These are phyloP conservation scores for Mycetomoellerius zeteki DNA, from an alignment of 1,140 invertebrate species.

Conservation along the genomic window DNA sequence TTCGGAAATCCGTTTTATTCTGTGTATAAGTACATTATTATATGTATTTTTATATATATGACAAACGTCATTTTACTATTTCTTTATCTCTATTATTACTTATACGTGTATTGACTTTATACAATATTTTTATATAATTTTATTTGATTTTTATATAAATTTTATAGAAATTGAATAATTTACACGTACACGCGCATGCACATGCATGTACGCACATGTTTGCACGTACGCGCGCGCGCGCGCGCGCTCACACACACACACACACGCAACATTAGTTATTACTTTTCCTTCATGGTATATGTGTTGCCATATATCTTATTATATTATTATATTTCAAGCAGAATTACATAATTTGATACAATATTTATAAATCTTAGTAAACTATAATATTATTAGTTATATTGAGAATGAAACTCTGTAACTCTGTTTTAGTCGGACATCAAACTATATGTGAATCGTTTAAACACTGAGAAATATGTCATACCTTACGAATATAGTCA, in stretches of 20 bases:
- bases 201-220: neutral
- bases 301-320: neutral
- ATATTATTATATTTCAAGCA: slow-evolving; percentile 3
- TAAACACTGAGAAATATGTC: slow-evolving; percentile 98
- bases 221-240: no score
- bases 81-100: neutral
- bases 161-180: neutral
- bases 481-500: slow-evolving; percentile 99
- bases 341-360: neutral
- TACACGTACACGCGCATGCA: no score
- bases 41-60: neutral
- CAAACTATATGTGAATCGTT: slow-evolving; percentile 96
- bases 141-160: neutral
- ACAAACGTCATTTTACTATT: neutral
- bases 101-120: neutral
- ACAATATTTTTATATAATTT: neutral
- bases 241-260: neutral
- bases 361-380: neutral
- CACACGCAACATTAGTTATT: neutral
- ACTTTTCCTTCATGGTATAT: neutral
- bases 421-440: slow-evolving; percentile 92
- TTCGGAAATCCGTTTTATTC: neutral
- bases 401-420: slow-evolving; percentile 60
- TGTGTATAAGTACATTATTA: neutral
- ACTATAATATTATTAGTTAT: neutral